These are phyloP conservation scores for Sycophila texana DNA, from an alignment of 2,888 invertebrate species.

Conservation along the genomic window DNA sequence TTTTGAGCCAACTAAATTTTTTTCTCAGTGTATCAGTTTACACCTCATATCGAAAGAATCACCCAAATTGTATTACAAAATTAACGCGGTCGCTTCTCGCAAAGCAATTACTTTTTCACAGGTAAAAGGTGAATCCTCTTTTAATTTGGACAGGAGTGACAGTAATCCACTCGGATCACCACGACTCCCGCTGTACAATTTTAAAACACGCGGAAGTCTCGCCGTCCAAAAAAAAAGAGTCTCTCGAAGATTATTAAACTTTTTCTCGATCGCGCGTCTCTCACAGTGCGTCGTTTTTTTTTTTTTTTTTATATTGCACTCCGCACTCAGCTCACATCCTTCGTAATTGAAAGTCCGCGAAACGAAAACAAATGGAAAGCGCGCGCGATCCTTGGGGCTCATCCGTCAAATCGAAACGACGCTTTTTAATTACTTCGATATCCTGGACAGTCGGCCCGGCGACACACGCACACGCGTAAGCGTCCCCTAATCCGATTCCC, in stretches of 20 bases:
- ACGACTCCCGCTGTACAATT: no score
- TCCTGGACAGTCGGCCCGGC: not conserved
- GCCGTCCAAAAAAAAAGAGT: no score
- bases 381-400: not conserved
- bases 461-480: conserved; percentile 11
- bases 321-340: not conserved
- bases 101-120: no score
- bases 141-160: no score
- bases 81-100: no score
- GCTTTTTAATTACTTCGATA: conserved; percentile 50
- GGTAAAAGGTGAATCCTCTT: no score
- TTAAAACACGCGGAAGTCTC: no score
- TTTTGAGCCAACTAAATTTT: no score
- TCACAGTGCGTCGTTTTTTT: not conserved
- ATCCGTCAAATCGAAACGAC: conserved; percentile 19
- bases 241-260: not conserved
- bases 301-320: not conserved
- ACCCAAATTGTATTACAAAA: no score
- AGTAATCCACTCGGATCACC: no score
- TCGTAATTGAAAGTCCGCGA: conserved; percentile 12
- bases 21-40: no score
- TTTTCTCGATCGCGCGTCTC: not conserved
- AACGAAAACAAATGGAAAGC: conserved; percentile 14
- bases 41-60: no score
- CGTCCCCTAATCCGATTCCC: conserved; percentile 56